Base-by-base conservation (phyloP, 2,113 vertebrate genomes). In the Sinocyclocheilus grahami region DNA sequence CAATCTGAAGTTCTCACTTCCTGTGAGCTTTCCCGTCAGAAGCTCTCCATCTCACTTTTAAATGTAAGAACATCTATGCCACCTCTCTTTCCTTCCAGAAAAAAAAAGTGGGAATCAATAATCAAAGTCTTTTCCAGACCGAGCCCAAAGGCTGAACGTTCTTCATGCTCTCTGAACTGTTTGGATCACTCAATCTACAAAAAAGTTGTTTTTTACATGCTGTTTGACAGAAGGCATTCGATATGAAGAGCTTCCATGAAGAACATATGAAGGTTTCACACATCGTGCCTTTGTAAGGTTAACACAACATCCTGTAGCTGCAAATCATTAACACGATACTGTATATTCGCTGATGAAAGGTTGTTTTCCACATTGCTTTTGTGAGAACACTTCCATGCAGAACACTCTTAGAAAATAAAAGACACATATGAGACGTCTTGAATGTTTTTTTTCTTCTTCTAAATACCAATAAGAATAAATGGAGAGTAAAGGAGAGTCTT, bases 81-180 rank as follows among this genome's bases (percentile, higher is more conserved):
- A 58, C 46, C 67, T 62, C 30, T 81, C 22, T 75, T 86, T 82
- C 42, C 42, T 81, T 5, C 67, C 11, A 20, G 33, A 78, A 24
- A 72, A 39, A 39, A 75, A 39, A 67, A 82, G 60, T 53, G 53
- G 14, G 83, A 82, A 88, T 88, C 83, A 76, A 87, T 87, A 87
- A 87, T 87, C 76, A 84, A 85, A 87, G 77, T 63, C 37, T 76
- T 88, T 71, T 85, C 42, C n/a, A 82, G 76, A 24, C 11, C 3
- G n/a, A 76, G 83, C 78, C 84, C 63, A 76, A 82, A 85, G 78
- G 87, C 83, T 24, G 51, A 37, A 62, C 9, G 14, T 42, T 82
- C 39, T 24, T 14, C 27, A 30, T 46, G 27, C 63, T 86, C 55
- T 86, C 11, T 63, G 69, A 86, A 75, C 67, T 13, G 62, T 86